A percentile compares a stretch with the other conserved stretches of the same genome.
Conservation (phyloP, 2,797 vertebrate genomes). For the Eupleurogrammus muticus region DNA sequence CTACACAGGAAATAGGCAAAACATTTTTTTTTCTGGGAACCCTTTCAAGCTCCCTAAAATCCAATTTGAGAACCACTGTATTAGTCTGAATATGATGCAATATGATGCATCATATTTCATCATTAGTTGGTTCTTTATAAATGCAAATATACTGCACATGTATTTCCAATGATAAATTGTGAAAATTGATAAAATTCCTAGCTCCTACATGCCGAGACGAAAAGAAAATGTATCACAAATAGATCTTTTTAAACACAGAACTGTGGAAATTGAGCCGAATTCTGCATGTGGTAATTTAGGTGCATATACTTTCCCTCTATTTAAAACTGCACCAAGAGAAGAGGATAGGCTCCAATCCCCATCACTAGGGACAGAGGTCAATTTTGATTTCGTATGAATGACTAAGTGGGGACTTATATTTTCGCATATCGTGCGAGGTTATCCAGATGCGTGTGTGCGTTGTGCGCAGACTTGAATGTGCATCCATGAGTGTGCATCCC, state of each 20-base stretch:
- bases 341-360: conserved; percentile 9
- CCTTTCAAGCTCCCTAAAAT: too few species aligned
- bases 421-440: conserved; percentile 12
- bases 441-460: conserved; percentile 1
- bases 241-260: background rate
- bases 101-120: too few species aligned
- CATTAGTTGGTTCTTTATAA: background rate
- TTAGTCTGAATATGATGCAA: too few species aligned
- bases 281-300: background rate
- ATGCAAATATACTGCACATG: background rate
- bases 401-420: conserved; percentile 24
- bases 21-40: too few species aligned
- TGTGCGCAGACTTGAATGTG: conserved; percentile 13
- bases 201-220: too few species aligned
- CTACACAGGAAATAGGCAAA: too few species aligned
- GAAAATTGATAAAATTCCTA: too few species aligned
- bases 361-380: conserved; percentile 17
- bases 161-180: too few species aligned
- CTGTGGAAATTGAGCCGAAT: background rate
- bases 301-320: background rate
- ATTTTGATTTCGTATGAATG: conserved; percentile 30
- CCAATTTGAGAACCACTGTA: too few species aligned
- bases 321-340: background rate
- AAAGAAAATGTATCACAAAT: background rate
- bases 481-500: conserved; percentile 29